Base-by-base conservation (phyloP, 2,797 vertebrate genomes). In the Aeoliscus strigatus region DNA sequence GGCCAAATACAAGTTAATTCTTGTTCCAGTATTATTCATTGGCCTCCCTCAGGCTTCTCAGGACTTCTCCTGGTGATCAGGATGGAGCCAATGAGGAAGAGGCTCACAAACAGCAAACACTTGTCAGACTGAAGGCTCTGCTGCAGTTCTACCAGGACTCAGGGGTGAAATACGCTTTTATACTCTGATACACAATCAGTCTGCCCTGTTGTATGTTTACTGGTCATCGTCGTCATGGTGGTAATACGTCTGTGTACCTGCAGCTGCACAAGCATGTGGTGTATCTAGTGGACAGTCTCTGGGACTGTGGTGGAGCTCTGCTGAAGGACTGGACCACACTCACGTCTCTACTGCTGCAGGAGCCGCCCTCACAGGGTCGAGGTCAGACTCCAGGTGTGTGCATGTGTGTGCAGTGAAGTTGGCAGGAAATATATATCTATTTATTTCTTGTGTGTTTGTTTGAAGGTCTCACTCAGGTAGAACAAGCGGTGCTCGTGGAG, bases 271-370 rank as follows among this genome's bases (percentile, higher is more conserved):
- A 86, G 39, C 94, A 94, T 4, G 85, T 93, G 59, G 73, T 89
- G 1, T 97, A 94, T 70, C 84, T 97, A 6, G 85, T 97, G 79
- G 94, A 97, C 84, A 92, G 92, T 69, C 81, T 97, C 66, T 97
- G 94, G 93, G 93, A 97, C 77, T 90, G 88, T 70, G 89, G 83
- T 6, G 86, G 85, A 24, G 66, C 61, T 43, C 80, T 94, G 49
- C 81, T 97, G 50, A 95, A 92, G 77, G 91, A 94, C 84, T 97
- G 94, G 94, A 66, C 89, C 17, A 71, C 86, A 5, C 77, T 97
- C 81, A 91, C 92, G 1, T 76, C 83, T 16, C 68, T 91, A 27
- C 87, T 97, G 4, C 77, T 94, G 67, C 82, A 87, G 68, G 82
- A 84, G 24, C 6, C 49, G 1, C 40, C 72, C 16, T 61, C 68